A percentile compares a stretch with the other conserved stretches of the same genome.
Evolutionary conservation across 2,888 invertebrate species (phyloP).

Genomic region (Brachyopa scutellaris): DNA sequence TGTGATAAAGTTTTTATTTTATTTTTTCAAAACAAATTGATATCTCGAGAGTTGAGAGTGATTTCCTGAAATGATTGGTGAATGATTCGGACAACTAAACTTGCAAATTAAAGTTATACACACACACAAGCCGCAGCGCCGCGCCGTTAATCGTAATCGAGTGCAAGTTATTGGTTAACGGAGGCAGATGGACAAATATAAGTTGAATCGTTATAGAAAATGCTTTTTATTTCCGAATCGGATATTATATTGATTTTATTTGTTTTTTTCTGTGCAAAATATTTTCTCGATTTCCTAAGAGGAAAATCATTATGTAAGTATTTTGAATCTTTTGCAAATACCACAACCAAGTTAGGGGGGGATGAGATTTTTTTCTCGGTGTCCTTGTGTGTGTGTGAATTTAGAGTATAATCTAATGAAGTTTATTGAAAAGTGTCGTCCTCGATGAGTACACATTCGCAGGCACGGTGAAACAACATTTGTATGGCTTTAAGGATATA

Average conservation of each 20-base stretch:
- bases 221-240: background rate
- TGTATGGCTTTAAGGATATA: background rate
- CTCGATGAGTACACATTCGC: conserved; percentile 1
- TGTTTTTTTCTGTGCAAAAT: background rate
- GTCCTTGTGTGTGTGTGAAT: conserved; percentile 3
- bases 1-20: conserved; percentile 18
- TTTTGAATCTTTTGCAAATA: conserved; percentile 1
- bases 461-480: background rate
- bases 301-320: background rate
- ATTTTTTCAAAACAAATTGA: conserved; percentile 1
- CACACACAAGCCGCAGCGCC: too few relatives aligned
- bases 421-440: conserved; percentile 42
- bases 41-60: conserved; percentile 14
- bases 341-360: background rate
- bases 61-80: conserved; percentile 7
- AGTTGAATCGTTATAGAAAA: background rate
- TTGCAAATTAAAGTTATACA: conserved; percentile 14
- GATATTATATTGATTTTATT: background rate
- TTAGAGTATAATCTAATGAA: conserved; percentile 27
- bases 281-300: background rate
- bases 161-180: too few relatives aligned
- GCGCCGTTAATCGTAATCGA: too few relatives aligned
- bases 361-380: background rate
- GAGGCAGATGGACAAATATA: background rate
- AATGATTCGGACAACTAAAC: conserved; percentile 3